Evolutionary conservation across 2,113 vertebrate species (phyloP).

Genomic region (Psammodynastes pulverulentus): DNA sequence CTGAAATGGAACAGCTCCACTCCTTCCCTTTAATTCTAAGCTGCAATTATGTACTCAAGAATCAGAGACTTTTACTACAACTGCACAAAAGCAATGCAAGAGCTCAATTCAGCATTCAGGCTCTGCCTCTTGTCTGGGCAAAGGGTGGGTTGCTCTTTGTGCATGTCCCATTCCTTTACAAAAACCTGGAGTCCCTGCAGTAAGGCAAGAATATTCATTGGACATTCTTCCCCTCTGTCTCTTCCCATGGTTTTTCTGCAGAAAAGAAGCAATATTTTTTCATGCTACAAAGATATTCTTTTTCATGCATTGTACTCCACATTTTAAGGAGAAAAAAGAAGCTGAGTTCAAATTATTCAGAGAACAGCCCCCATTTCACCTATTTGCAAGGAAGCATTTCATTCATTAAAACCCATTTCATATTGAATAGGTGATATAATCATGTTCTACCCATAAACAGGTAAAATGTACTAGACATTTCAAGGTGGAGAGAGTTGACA

Average conservation of each 20-base stretch:
- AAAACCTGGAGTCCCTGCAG: constrained; percentile 20
- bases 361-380: constrained; percentile 60
- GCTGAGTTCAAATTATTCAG: constrained; percentile 40
- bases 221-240: constrained; percentile 29
- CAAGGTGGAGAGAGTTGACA: constrained; percentile 32
- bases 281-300: constrained; percentile 35
- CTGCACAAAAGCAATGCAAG: background rate
- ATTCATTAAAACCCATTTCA: constrained; percentile 47
- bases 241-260: constrained; percentile 43
- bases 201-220: constrained; percentile 48
- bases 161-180: constrained; percentile 42
- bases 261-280: constrained; percentile 50
- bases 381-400: constrained; percentile 49
- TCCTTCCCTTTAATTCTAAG: background rate
- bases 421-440: constrained; percentile 37
- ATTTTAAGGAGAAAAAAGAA: constrained; percentile 30
- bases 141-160: background rate
- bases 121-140: accelerated
- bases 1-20: constrained; percentile 4
- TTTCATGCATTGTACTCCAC: constrained; percentile 45
- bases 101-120: background rate
- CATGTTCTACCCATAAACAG: constrained; percentile 24
- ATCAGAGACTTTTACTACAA: constrained; percentile 21
- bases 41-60: constrained; percentile 16
- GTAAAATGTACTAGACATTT: constrained; percentile 36